These are phyloP conservation scores for Antrozous pallidus DNA, from an alignment of 2,797 vertebrate genomes.

Conservation along the genomic window DNA sequence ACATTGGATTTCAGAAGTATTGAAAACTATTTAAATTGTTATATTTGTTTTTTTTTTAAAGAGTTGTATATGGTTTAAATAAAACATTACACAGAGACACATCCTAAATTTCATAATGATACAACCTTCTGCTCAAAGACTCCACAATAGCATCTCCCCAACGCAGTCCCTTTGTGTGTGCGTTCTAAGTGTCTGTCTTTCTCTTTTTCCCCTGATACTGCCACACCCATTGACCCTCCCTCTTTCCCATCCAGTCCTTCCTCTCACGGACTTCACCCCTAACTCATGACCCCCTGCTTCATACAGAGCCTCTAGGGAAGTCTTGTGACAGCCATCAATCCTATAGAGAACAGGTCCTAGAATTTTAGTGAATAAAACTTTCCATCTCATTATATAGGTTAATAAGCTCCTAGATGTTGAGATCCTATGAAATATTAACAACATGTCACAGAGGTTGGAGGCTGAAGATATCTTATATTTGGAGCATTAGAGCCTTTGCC, in stretches of 20 bases:
- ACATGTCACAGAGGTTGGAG: conserved; percentile 59
- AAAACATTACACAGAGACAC: not conserved
- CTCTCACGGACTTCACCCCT: not conserved
- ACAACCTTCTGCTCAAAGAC: not conserved
- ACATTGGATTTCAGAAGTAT: not conserved
- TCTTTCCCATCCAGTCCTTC: not conserved
- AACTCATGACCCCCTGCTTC: not conserved
- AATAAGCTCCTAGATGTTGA: conserved; percentile 68
- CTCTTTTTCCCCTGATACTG: not conserved
- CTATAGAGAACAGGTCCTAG: conserved; percentile 49
- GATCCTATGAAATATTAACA: conserved; percentile 72
- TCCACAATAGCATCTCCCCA: not conserved
- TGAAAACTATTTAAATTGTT: not conserved
- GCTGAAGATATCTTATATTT: conserved; percentile 38
- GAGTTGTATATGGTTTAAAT: not conserved
- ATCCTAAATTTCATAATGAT: not conserved
- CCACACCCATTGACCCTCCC: not conserved
- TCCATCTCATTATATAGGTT: conserved; percentile 71
- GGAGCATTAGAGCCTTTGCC: conserved; percentile 12
- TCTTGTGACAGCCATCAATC: conserved; percentile 53
- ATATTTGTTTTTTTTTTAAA: conserved; percentile 10
- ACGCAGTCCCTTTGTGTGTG: not conserved
- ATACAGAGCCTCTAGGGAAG: not conserved
- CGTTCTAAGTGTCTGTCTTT: not conserved
- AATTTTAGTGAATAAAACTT: conserved; percentile 67